phyloP scores from a whole-genome alignment of 2,797 vertebrate species.

The Bucorvus abyssinicus region DNA sequence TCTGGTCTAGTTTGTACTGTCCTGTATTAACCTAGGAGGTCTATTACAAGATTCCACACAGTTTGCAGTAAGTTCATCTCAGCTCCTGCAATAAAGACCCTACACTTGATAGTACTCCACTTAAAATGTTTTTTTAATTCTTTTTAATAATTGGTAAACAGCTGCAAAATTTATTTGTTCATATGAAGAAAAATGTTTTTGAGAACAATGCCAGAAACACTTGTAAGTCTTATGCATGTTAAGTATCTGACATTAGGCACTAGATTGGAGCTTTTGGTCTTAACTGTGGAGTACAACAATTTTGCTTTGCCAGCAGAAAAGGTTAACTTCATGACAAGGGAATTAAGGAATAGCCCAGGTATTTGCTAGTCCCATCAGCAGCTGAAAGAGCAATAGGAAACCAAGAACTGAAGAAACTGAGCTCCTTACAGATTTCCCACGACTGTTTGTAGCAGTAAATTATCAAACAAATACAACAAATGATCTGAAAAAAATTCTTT shows the following conservation, averaged over 20 bases:
- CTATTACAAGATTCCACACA: background rate
- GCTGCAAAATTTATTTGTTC: background rate
- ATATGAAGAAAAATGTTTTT: background rate
- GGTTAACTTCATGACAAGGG: background rate
- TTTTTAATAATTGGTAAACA: background rate
- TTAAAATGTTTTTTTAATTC: no score
- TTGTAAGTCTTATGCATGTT: fast-evolving
- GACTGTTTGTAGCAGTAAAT: background rate
- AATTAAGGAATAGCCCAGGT: background rate
- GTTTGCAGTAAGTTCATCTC: background rate
- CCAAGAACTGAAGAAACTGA: background rate
- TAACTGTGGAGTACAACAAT: background rate
- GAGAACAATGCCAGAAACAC: background rate
- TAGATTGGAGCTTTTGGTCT: background rate
- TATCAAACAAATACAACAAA: background rate
- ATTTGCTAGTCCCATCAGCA: background rate
- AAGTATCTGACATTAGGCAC: background rate
- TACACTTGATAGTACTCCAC: background rate
- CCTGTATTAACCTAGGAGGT: background rate
- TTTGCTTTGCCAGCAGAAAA: background rate
- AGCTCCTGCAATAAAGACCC: background rate
- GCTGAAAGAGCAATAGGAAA: background rate
- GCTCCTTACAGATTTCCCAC: background rate
- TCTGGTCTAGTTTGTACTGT: background rate
- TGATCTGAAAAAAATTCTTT: background rate